phyloP scores from a whole-genome alignment of 2,113 vertebrate species.

The Chlorodrepanis virens region DNA sequence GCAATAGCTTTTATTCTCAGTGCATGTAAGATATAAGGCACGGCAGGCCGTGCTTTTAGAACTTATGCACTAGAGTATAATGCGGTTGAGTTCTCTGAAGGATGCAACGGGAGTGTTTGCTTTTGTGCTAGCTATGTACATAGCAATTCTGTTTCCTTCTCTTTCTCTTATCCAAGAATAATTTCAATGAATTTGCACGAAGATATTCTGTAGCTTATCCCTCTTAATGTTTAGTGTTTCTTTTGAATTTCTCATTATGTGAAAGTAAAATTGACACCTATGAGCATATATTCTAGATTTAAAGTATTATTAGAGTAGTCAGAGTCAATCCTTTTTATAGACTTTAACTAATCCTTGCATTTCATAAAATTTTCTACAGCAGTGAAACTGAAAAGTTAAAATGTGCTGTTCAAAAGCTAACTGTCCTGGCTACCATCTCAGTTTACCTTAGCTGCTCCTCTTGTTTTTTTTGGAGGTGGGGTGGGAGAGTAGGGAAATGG shows the following conservation, averaged over 20 bases:
- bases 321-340: not conserved
- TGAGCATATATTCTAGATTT: not conserved
- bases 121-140: not conserved
- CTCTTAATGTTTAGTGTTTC: not conserved
- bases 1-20: not conserved
- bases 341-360: not conserved
- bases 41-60: not conserved
- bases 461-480: not conserved
- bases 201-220: not conserved
- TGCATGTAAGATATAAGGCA: not conserved
- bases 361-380: not conserved
- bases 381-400: not conserved
- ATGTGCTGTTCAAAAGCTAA: not conserved
- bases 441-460: not conserved
- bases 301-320: not conserved
- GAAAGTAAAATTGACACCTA: not conserved
- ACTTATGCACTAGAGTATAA: not conserved
- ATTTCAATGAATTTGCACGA: not conserved
- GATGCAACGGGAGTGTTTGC: not conserved
- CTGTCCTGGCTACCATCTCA: rapidly evolving
- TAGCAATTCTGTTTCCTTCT: not conserved
- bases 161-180: not conserved
- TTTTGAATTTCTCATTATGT: not conserved
- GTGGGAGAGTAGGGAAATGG: not conserved
- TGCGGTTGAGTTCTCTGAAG: not conserved